Evolutionary conservation across 2,797 vertebrate genomes (phyloP).

Genomic region (Gymnothorax reevesii): DNA sequence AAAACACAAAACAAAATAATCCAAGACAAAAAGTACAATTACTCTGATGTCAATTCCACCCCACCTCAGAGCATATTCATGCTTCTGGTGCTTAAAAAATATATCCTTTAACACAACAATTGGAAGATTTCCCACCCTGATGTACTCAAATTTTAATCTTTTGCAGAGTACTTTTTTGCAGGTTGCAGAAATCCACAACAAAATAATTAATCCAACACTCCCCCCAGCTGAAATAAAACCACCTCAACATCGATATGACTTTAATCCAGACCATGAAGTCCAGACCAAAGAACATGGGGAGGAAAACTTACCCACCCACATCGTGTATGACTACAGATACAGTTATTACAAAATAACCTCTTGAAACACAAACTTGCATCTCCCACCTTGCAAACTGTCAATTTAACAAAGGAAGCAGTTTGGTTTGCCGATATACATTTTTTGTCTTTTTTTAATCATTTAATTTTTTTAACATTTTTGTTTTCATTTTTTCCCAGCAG

Average conservation of each 20-base stretch:
- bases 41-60: slow-evolving; percentile 17
- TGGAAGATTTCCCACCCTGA: slow-evolving; percentile 32
- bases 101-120: slow-evolving; percentile 66
- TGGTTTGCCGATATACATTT: slow-evolving; percentile 55
- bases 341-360: slow-evolving; percentile 67
- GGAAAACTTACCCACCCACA: slow-evolving; percentile 65
- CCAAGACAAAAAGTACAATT: slow-evolving; percentile 73
- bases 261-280: slow-evolving; percentile 70
- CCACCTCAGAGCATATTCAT: slow-evolving; percentile 21
- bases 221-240: slow-evolving; percentile 83
- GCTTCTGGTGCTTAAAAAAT: slow-evolving; percentile 62
- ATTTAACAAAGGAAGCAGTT: slow-evolving; percentile 65
- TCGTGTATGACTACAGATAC: slow-evolving; percentile 65
- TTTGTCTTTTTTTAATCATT: neutral
- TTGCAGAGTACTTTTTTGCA: slow-evolving; percentile 58
- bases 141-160: slow-evolving; percentile 61
- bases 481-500: slow-evolving; percentile 58
- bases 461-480: slow-evolving; percentile 9
- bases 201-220: slow-evolving; percentile 70
- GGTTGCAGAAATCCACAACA: slow-evolving; percentile 37
- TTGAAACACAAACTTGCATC: slow-evolving; percentile 49
- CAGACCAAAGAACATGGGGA: slow-evolving; percentile 70
- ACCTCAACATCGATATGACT: slow-evolving; percentile 77
- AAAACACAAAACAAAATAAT: slow-evolving; percentile 73
- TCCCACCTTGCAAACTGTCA: slow-evolving; percentile 30